Evolutionary conservation across 2,888 invertebrate genomes (phyloP).

Genomic region (Iphiclides podalirius): DNA sequence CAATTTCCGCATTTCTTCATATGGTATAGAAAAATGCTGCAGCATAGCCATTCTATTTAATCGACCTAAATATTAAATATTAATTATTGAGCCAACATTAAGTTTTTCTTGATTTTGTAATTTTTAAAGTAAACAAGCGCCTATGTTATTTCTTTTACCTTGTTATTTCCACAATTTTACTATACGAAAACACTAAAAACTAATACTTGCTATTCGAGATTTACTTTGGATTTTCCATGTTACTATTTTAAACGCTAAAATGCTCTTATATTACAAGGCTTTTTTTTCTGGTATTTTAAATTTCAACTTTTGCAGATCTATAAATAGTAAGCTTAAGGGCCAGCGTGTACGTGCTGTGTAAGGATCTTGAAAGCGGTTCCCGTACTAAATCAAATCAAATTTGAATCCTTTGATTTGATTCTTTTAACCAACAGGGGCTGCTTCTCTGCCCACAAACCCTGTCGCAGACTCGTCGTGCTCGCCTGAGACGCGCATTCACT

Average conservation of each 20-base stretch:
- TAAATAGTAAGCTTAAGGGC: conserved; percentile 2
- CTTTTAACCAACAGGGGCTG: conserved; percentile 85
- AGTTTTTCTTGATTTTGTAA: no score
- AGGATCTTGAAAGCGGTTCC: conserved; percentile 54
- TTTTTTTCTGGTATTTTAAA: background rate
- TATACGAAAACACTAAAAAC: background rate
- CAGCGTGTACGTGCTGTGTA: conserved; percentile 63
- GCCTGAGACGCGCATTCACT: conserved; percentile 93
- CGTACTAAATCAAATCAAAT: conserved; percentile 58
- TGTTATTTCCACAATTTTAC: no score
- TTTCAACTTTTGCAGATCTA: conserved; percentile 4
- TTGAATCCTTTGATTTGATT: conserved; percentile 55
- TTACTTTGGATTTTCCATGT: no score
- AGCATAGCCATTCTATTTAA: no score
- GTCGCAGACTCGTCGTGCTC: conserved; percentile 92
- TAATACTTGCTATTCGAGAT: background rate
- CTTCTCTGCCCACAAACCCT: conserved; percentile 94
- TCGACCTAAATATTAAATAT: no score
- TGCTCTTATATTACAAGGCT: background rate
- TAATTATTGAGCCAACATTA: no score
- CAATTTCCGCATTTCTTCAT: no score
- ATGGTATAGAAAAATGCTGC: no score
- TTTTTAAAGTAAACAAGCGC: no score
- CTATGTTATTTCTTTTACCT: no score
- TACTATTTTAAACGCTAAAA: background rate